Evolutionary conservation across 1,140 invertebrate genomes (phyloP), one percentile per base, ranked within the genome.

Genomic region (Harpegnathos saltator): DNA sequence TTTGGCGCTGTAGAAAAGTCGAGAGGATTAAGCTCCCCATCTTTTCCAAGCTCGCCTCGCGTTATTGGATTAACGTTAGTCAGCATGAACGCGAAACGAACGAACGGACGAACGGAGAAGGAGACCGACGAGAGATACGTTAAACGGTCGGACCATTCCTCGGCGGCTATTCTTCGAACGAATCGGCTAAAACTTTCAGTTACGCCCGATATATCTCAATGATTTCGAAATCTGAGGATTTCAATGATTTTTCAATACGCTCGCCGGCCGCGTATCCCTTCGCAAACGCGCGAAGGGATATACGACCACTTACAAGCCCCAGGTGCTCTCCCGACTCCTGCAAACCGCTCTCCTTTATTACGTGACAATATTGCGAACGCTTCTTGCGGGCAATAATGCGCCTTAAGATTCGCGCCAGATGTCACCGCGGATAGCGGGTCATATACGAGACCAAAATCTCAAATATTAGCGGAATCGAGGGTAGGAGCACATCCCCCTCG

Each of bases 371-470:
- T 85, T 89, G 87, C 87, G 58, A 89, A 89, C 63, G 75, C 38
- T 86, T 86, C 73, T 86, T 80, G 65, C 63, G 24, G 71, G 80
- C 85, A 91, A 91, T 91, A 91, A 91, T 82, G 83, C 62, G 68
- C 74, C 62, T 84, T 90, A 91, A 89, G 86, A 89, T 86, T 74
- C 85, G 19, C 29, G 87, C 86, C 91, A 91, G 85, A 90, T 91
- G 91, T 91, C 90, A 87, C 91, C 86, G 52, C 17, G 33, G 66
- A 52, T 59, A 74, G 62, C 54, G 56, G 44, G 62, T 82, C 87
- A 84, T 84, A 90, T 90, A 90, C 86, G 87, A 86, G 83, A 90
- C 90, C 87, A 77, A 88, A 87, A 91, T 90, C 89, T 90, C 89
- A 89, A 90, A 91, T 91, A 91, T 91, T 87, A 91, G 85, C 84